Conservation (phyloP, 2,797 vertebrate species). For the Sebastes minor region DNA sequence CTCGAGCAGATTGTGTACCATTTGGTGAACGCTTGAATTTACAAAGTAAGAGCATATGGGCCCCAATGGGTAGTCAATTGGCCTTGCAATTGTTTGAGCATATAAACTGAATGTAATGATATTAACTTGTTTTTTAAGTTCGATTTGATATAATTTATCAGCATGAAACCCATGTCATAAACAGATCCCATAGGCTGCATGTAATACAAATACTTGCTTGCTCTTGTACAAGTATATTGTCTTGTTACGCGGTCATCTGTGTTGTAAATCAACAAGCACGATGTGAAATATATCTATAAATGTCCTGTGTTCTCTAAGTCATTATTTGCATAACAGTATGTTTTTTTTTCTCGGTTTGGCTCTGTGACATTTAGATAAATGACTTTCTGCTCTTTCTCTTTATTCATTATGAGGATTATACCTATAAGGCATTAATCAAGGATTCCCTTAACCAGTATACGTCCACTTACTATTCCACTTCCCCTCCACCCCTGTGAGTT, state of each 20-base stretch:
- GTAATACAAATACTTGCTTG: not conserved
- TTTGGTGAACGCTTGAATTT: constrained; percentile 32
- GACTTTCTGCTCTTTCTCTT: constrained; percentile 21
- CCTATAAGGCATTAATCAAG: constrained; percentile 62
- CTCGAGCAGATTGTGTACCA: not conserved
- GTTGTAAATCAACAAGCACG: constrained; percentile 7
- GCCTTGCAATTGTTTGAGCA: not conserved
- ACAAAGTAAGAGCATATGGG: not conserved
- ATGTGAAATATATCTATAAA: not conserved
- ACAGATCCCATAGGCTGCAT: not conserved
- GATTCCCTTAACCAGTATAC: constrained; percentile 29
- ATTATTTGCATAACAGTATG: constrained; percentile 21
- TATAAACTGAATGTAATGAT: not conserved
- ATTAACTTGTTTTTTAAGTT: not conserved
- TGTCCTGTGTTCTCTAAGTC: constrained; percentile 4
- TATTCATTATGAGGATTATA: constrained; percentile 59
- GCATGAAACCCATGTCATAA: not conserved
- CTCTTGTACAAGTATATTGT: not conserved
- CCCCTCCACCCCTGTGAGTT: constrained; percentile 5
- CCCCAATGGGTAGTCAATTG: not conserved
- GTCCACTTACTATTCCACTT: constrained; percentile 2
- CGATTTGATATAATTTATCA: not conserved
- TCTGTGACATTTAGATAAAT: constrained; percentile 50
- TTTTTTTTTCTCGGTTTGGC: not conserved
- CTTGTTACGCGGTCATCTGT: constrained; percentile 13